Evolutionary conservation across 2,797 vertebrate species (phyloP), one percentile per base, ranked within the genome.

Genomic region (Pipistrellus pipistrellus): DNA sequence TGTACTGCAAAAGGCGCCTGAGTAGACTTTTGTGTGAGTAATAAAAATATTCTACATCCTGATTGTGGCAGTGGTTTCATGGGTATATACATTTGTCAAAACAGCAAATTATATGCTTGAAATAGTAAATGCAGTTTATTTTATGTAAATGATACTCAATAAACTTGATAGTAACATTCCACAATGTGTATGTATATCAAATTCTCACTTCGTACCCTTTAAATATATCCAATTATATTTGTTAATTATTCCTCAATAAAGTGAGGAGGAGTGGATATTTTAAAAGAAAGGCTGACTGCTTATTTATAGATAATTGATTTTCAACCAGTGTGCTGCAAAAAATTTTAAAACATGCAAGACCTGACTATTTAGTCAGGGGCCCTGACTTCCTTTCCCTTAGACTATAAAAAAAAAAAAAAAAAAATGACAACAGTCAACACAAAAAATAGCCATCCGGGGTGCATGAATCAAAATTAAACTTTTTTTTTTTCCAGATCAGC

Each of bases 231-330:
- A 85, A 66, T 93, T 81, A 64, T 51, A 59, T 62, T 48, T 84
- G 21, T 89, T 81, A 64, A 44, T 66, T 38, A 66, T 73, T 90
- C 55, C n/a, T 94, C 66, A 85, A 80, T 80, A 85, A 90, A 77
- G 12, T 27, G n/a, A 30, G 38, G n/a, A 30, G 38, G n/a, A 69
- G 30, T 5, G 59, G n/a, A 46, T 75, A 73, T 71, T 78, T 51
- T 57, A 90, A 78, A 71, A 81, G 32, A 48, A 94, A 68, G n/a
- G n/a, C 59, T 13, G n/a, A 51, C 35, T 84, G 14, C n/a, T 96
- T 93, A 75, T 75, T n/a, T 68, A 68, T 68, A 68, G 66, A 68
- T 68, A 30, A 76, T 48, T 11, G 6, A 53, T 32, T 76, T 76
- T 53, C 73, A 76, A 53, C 30, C n/a, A 20, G 17, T 76, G 11